A percentile compares a stretch with the other conserved stretches of the same genome.
Evolutionary conservation across 2,113 vertebrate genomes (phyloP).

Genomic region (Hemiscyllium ocellatum): DNA sequence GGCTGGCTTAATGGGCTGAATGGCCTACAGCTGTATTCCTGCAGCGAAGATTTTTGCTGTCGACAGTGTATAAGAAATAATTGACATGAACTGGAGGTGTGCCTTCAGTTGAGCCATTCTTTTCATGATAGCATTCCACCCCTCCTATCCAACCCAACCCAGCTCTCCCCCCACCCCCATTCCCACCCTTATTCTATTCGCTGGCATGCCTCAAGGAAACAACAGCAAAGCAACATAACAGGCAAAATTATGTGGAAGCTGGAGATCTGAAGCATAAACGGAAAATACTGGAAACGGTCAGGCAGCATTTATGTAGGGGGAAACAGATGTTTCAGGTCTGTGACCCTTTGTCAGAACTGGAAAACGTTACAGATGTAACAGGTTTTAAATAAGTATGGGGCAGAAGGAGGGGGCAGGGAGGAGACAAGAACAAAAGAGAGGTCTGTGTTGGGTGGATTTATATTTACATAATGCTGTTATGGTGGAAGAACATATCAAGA

Average conservation of each 20-base stretch:
- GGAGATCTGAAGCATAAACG: neutral
- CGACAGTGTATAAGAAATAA: neutral
- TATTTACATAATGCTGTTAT: neutral
- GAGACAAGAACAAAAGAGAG: neutral
- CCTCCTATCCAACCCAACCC: neutral
- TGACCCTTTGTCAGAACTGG: conserved; percentile 10
- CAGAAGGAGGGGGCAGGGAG: neutral
- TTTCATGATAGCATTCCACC: neutral
- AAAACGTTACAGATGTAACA: conserved; percentile 1
- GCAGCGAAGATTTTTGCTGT: neutral
- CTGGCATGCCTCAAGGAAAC: neutral
- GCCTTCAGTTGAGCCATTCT: neutral
- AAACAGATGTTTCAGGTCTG: conserved; percentile 5
- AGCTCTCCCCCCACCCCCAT: too few relatives aligned
- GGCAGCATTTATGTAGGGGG: neutral
- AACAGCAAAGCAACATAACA: neutral
- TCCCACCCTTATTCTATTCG: neutral
- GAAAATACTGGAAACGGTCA: neutral
- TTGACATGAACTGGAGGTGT: neutral
- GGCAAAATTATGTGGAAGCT: neutral
- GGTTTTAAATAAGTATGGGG: neutral
- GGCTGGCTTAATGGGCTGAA: too few relatives aligned
- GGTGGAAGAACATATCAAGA: neutral
- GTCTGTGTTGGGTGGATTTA: neutral
- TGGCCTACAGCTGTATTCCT: neutral